Evolutionary conservation across 2,113 vertebrate genomes (phyloP), one percentile per base, ranked within the genome.

Genomic region (Anhinga anhinga): DNA sequence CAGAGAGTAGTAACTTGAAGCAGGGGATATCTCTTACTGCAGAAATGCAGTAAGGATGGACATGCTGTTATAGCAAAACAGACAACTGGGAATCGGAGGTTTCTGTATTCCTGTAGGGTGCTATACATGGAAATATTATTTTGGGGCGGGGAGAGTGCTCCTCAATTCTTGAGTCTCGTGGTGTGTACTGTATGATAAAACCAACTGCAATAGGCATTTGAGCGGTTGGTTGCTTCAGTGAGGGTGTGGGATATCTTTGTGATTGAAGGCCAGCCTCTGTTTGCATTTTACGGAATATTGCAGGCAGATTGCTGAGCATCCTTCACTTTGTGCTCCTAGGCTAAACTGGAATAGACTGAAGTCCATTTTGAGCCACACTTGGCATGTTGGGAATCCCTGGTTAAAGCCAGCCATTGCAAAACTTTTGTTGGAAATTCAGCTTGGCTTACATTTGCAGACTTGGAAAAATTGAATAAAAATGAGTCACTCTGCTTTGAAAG

Each of bases 291-390:
- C 17, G 58, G 25, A 59, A 7, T 17, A 26, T 2, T 27, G 6
- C 26, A 74, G 79, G 15, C 11, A 74, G 18, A 11, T 78, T 85
- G 40, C 58, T 73, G 36, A 52, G 59, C 5, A 1, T 50, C 55
- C 58, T 71, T 49, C 2, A 5, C 19, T 66, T 74, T 42, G 11
- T 5, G 1, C 19, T 80, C 15, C 19, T 70, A 34, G 42, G 19
- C 11, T 72, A 27, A 76, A 25, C 27, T 8, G 49, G 22, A 69
- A 77, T 44, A 71, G 40, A 7, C 4, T 15, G 16, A 86, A 94
- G 80, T n/a, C 3, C 0, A 0, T 25, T 63, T 72, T 0, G 7
- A 71, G 11, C 7, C 4, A 6, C 16, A 4, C 18, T 88, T 76
- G n/a, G 62, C 13, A 23, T 1, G 0, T 10, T 55, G 32, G 44